phyloP scores from a whole-genome alignment of 2,113 vertebrate genomes.

The Tympanuchus pallidicinctus region DNA sequence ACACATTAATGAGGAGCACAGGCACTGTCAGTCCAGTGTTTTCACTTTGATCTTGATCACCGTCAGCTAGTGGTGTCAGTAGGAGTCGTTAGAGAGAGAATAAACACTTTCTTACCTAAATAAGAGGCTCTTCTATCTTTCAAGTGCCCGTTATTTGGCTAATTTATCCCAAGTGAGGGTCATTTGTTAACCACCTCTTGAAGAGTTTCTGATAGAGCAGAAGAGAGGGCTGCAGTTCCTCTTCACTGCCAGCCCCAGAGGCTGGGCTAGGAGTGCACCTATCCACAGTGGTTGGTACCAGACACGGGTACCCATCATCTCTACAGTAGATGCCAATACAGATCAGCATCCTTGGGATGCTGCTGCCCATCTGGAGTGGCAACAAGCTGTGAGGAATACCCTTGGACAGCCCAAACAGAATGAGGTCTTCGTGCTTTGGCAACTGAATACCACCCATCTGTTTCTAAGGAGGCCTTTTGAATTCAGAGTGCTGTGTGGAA shows the following conservation, averaged over 20 bases:
- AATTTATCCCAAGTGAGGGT: constrained; percentile 27
- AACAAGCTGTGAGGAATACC: not conserved
- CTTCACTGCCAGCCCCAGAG: not conserved
- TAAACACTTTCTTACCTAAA: not conserved
- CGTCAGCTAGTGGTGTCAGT: not conserved
- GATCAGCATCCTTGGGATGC: too few species aligned
- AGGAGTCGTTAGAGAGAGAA: not conserved
- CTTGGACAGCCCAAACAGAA: not conserved
- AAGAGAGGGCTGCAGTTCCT: not conserved
- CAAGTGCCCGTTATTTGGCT: not conserved
- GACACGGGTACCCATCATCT: not conserved
- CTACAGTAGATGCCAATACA: not conserved
- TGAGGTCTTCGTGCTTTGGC: not conserved
- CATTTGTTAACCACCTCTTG: not conserved
- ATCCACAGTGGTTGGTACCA: not conserved
- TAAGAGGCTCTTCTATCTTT: not conserved
- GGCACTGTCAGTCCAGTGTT: not conserved
- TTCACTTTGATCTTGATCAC: not conserved
- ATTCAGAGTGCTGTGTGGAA: not conserved
- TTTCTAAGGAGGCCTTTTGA: not conserved
- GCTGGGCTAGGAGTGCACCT: not conserved
- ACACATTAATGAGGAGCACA: not conserved
- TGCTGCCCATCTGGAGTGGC: not conserved
- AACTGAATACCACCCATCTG: not conserved
- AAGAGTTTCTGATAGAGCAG: not conserved